Evolutionary conservation across 1,140 invertebrate species (phyloP).

Genomic region (Diorhabda carinulata): DNA sequence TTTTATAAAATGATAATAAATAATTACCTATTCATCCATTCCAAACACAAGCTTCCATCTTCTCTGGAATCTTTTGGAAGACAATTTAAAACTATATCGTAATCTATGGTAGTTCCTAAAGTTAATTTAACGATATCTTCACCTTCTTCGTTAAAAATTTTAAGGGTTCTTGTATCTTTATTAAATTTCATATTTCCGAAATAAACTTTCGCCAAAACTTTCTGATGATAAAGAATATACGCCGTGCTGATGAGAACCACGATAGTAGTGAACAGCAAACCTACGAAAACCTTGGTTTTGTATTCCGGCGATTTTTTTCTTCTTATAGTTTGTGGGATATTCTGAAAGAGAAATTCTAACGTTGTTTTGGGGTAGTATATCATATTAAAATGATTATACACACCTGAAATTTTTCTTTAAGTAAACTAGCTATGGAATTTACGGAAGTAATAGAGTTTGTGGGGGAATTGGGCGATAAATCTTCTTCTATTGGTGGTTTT

Average conservation of each 20-base stretch:
- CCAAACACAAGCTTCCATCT: conserved; percentile 66
- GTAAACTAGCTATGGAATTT: conserved; percentile 75
- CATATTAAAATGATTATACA: conserved; percentile 15
- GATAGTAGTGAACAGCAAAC: conserved; percentile 73
- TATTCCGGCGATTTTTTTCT: conserved; percentile 62
- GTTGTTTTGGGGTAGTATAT: not conserved
- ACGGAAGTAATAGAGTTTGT: conserved; percentile 75
- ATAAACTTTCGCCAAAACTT: conserved; percentile 74
- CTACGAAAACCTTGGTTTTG: conserved; percentile 76
- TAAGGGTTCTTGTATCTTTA: conserved; percentile 69
- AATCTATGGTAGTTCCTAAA: conserved; percentile 58
- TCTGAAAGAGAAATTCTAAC: conserved; percentile 37
- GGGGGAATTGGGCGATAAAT: conserved; percentile 48
- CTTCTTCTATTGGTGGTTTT: conserved; percentile 45
- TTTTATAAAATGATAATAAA: not conserved
- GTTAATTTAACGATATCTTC: conserved; percentile 67
- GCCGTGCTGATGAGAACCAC: conserved; percentile 78
- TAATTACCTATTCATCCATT: conserved; percentile 64
- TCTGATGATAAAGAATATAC: conserved; percentile 76
- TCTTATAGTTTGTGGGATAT: conserved; percentile 52
- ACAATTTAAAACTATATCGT: conserved; percentile 67
- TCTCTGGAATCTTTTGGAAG: conserved; percentile 57
- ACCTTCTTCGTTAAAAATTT: conserved; percentile 66
- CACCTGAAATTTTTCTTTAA: conserved; percentile 77
- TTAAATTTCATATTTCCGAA: conserved; percentile 82